Conservation (phyloP, 1,140 invertebrate genomes). For the Eubasilissa regina region DNA sequence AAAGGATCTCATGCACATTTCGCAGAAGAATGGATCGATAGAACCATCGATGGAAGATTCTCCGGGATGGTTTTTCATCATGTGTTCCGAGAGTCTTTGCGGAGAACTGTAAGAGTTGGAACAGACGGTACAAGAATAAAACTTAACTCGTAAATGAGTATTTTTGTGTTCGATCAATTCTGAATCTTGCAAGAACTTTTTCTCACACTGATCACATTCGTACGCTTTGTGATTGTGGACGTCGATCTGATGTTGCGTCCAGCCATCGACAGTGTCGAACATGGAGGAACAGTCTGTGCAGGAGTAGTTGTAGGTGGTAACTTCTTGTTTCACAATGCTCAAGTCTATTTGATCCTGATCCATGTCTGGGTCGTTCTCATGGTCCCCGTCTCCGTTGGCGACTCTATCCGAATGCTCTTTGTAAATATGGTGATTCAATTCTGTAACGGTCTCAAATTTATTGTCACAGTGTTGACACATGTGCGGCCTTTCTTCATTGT, state of each 20-base stretch:
- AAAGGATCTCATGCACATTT: slow-evolving; percentile 69
- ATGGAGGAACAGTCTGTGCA: slow-evolving; percentile 74
- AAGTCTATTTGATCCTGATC: slow-evolving; percentile 45
- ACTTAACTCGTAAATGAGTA: slow-evolving; percentile 78
- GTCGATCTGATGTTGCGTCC: slow-evolving; percentile 72
- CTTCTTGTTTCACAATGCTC: slow-evolving; percentile 66
- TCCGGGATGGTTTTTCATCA: slow-evolving; percentile 68
- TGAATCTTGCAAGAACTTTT: slow-evolving; percentile 73
- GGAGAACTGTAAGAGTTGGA: slow-evolving; percentile 76
- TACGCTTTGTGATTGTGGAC: slow-evolving; percentile 71
- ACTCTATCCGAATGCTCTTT: slow-evolving; percentile 66
- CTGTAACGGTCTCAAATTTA: slow-evolving; percentile 68
- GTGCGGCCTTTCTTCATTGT: slow-evolving; percentile 69
- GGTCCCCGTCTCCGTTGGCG: slow-evolving; percentile 40
- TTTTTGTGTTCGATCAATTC: slow-evolving; percentile 78
- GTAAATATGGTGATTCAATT: slow-evolving; percentile 71
- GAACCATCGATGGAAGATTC: slow-evolving; percentile 56
- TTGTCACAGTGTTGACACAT: slow-evolving; percentile 69
- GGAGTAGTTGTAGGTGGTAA: slow-evolving; percentile 71
- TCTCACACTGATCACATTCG: slow-evolving; percentile 76
- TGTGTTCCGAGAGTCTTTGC: slow-evolving; percentile 73
- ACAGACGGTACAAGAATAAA: slow-evolving; percentile 76
- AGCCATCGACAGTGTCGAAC: slow-evolving; percentile 71
- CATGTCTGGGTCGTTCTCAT: slow-evolving; percentile 21
- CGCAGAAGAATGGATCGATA: slow-evolving; percentile 68